Conservation (phyloP, 2,113 vertebrate species). For the Antigone vipio region DNA sequence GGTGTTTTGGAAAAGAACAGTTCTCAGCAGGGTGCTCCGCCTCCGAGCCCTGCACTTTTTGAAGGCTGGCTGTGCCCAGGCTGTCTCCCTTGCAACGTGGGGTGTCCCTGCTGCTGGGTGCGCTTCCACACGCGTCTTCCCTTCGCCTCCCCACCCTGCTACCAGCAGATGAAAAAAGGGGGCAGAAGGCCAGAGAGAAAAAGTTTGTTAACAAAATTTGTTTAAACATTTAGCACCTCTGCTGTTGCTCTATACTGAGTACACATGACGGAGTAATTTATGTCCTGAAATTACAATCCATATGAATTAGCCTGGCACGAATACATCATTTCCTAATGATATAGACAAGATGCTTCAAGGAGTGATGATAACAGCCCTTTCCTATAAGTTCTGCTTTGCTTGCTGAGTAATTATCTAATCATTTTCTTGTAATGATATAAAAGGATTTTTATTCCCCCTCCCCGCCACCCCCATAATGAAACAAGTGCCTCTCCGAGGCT, state of each 20-base stretch:
- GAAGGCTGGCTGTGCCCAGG: neutral
- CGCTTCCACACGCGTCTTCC: neutral
- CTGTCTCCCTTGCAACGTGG: too few species aligned
- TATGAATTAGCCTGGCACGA: constrained; percentile 51
- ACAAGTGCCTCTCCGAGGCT: neutral
- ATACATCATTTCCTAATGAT: constrained; percentile 41
- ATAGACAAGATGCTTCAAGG: constrained; percentile 50
- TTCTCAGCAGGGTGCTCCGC: neutral
- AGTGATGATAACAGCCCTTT: constrained; percentile 9
- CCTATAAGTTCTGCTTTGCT: constrained; percentile 12
- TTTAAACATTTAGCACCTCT: neutral
- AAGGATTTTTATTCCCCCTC: neutral
- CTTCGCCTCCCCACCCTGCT: neutral
- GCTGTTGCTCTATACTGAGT: neutral
- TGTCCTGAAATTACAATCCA: constrained; percentile 43
- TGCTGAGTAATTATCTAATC: constrained; percentile 23
- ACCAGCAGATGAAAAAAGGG: neutral
- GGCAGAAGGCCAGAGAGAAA: neutral
- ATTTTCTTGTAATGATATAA: neutral
- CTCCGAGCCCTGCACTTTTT: neutral
- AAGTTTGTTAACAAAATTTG: neutral
- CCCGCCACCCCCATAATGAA: neutral
- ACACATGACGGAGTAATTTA: constrained; percentile 27
- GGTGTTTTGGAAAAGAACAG: neutral
- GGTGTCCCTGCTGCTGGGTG: too few species aligned